A percentile compares a stretch with the other conserved stretches of the same genome.
These are phyloP conservation scores for Steinernema carpocapsae DNA, from an alignment of 2,888 invertebrate genomes.

Conservation along the genomic window DNA sequence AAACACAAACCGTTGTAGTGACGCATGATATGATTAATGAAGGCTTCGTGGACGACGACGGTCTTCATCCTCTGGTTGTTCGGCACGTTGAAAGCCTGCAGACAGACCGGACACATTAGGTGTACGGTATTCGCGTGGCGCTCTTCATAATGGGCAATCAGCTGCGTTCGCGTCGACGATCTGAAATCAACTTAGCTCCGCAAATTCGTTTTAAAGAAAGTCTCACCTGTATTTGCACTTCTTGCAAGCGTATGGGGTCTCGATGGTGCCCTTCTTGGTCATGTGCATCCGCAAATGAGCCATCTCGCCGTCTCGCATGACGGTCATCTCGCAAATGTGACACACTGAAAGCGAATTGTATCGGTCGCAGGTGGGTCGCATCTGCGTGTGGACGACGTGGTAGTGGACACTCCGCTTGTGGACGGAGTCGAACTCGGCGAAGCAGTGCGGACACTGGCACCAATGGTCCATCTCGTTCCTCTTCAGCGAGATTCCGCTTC, in stretches of 20 bases:
- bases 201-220: neutral
- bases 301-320: slow-evolving; percentile 8
- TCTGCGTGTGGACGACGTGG: slow-evolving; percentile 13
- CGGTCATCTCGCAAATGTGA: slow-evolving; percentile 39
- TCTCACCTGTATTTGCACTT: slow-evolving; percentile 39
- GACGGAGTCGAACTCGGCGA: slow-evolving; percentile 32
- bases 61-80: slow-evolving; percentile 26
- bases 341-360: slow-evolving; percentile 10
- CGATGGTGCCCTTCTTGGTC: slow-evolving; percentile 37
- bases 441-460: slow-evolving; percentile 35
- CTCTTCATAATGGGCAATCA: slow-evolving; percentile 39
- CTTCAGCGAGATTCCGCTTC: neutral
- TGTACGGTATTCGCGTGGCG: slow-evolving; percentile 36
- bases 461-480: slow-evolving; percentile 8
- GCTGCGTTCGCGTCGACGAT: slow-evolving; percentile 5
- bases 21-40: slow-evolving; percentile 37
- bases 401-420: slow-evolving; percentile 37
- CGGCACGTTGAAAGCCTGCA: slow-evolving; percentile 35
- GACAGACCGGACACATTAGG: slow-evolving; percentile 42
- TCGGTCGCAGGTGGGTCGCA: neutral
- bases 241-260: slow-evolving; percentile 39
- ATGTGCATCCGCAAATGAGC: slow-evolving; percentile 26
- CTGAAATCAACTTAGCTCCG: neutral
- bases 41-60: slow-evolving; percentile 33
- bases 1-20: slow-evolving; percentile 36